Base-by-base conservation (phyloP, 2,888 invertebrate species). In the Abrostola triplasia region DNA sequence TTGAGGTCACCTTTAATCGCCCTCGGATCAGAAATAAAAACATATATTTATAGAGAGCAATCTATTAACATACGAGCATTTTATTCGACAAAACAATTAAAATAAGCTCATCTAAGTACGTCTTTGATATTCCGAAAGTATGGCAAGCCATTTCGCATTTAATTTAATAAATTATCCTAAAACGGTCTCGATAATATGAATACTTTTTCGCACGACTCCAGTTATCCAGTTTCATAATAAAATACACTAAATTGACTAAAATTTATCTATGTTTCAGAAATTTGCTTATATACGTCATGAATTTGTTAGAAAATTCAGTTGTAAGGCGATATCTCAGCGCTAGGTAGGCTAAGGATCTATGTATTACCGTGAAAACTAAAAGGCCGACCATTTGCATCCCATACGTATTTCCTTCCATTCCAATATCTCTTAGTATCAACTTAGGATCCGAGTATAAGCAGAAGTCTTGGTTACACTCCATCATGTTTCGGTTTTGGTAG, bases 391-490 rank as follows among this genome's bases (percentile, higher is more conserved):
- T 90, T 86, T 97, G 96, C 0, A 95, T 80, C 44, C 87, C 82
- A 67, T 95, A 96, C 10, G 84, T 89, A 0, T 95, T 88, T 36
- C 89, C 86, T 0, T 86, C 87, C 95, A 96, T 95, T 68, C 97
- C 97, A 73, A 97, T 83, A 82, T 97, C 96, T 59, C 96, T 90
- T 48, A 97, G 90, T 36, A 97, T 90, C 12, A 96, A 86, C 50
- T 89, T 89, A 0, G 96, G 95, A 64, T 96, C 94, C 50, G 96
- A 95, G 83, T 96, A 96, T 0, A 95, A 77, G 49, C 94, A 94
- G 67, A 95, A 94, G 0, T 94, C 92, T n/a, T 91, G 86, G 0
- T 92, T 88, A 80, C 97, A 97, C 7, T 95, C 93, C 90, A 97
- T 90, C 0, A 90, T 84, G 0, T 90, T 91, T 6, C 97, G 88